These are phyloP conservation scores for Dasypus novemcinctus DNA, from an alignment of 2,113 vertebrate species.

Conservation along the genomic window DNA sequence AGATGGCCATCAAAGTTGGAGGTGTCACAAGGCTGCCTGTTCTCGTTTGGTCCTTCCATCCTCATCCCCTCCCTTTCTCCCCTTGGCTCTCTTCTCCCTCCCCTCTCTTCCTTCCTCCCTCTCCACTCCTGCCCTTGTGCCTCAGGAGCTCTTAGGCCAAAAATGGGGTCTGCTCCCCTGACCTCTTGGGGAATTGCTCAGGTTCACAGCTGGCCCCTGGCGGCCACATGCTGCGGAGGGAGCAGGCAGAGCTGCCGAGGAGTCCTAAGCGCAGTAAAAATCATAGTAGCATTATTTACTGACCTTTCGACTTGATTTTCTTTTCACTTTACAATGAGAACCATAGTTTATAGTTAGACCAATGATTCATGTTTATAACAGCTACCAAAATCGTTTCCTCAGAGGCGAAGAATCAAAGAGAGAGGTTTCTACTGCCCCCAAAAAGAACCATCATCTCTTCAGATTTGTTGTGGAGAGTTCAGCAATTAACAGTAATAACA, in stretches of 20 bases:
- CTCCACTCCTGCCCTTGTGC: neutral
- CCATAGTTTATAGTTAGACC: neutral
- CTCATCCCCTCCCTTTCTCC: neutral
- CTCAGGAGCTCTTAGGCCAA: neutral
- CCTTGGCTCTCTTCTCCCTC: fast-evolving
- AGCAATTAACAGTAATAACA: neutral
- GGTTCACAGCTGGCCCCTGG: neutral
- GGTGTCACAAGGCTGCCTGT: neutral
- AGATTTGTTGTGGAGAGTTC: neutral
- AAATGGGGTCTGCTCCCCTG: neutral
- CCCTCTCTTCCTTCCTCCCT: neutral
- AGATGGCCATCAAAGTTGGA: neutral
- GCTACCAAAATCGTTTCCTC: neutral
- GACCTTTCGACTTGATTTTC: neutral
- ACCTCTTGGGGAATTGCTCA: neutral
- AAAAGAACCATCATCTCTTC: neutral
- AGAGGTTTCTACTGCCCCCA: neutral
- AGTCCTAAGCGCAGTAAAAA: neutral
- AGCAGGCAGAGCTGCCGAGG: neutral
- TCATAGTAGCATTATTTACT: neutral
- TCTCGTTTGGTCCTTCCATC: too few relatives aligned
- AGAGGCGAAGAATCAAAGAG: neutral
- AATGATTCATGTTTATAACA: neutral
- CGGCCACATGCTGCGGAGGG: neutral
- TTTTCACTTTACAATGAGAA: neutral